Conservation (phyloP, 92 coral and sea anemone genomes). For the Epizoanthus ramosus region DNA sequence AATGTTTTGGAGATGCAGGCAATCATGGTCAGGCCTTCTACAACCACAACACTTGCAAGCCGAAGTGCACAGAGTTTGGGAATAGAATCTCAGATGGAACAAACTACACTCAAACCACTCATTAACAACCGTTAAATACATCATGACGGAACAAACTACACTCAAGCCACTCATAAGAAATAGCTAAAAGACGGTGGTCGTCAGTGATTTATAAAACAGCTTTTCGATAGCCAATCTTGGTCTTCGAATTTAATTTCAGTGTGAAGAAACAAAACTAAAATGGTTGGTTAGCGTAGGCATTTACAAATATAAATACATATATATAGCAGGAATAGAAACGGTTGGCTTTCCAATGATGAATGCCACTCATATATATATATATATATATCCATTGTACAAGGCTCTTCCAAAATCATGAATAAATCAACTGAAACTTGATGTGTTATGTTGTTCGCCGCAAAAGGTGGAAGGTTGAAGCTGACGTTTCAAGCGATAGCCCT, state of each 20-base stretch:
- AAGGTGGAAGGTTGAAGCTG: too few relatives aligned
- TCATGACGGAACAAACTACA: not conserved
- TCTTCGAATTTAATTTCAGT: not conserved
- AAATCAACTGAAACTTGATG: too few relatives aligned
- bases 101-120: conserved; percentile 7
- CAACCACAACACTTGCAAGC: not conserved
- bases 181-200: not conserved
- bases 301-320: too few relatives aligned
- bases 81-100: not conserved
- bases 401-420: too few relatives aligned
- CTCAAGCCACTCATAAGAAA: not conserved
- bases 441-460: too few relatives aligned
- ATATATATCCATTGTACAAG: too few relatives aligned
- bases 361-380: too few relatives aligned
- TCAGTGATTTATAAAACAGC: too few relatives aligned
- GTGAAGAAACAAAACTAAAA: not conserved
- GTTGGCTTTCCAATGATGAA: too few relatives aligned
- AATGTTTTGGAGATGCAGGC: conserved; percentile 26
- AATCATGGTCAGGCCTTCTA: conserved; percentile 1
- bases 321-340: too few relatives aligned
- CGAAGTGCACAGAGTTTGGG: not conserved
- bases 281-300: too few relatives aligned
- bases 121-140: not conserved
- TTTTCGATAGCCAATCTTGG: not conserved
- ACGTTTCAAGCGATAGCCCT: too few relatives aligned